Evolutionary conservation across 2,113 vertebrate species (phyloP), one percentile per base, ranked within the genome.

Genomic region (Verasper variegatus): DNA sequence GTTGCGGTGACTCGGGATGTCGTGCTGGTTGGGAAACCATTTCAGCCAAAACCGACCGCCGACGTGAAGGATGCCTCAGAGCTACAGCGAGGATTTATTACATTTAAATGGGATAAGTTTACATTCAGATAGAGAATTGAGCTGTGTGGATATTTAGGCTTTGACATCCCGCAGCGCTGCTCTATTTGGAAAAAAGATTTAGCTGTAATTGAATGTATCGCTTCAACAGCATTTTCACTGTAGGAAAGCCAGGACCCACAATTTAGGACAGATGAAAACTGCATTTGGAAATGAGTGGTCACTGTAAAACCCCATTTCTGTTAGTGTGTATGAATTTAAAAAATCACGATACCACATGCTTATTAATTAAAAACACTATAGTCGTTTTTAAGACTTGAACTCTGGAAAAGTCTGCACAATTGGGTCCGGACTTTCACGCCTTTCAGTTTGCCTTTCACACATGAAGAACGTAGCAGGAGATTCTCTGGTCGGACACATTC

Each of bases 1-100:
- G 45, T 54, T 79, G 74, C 10, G 79, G 83, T 61, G 13, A 77
- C 49, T 52, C 64, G 31, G 51, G n/a, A 63, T 62, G 71, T 61
- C 68, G 67, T 7, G 52, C 58, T 31, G 62, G 76, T 64, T 31
- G 31, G 58, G 61, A 5, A 12, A 56, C 37, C 71, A 66, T 27
- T 70, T 74, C 62, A 66, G 67, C 63, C 56, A 23, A 87, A 76
- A 51, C 71, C 60, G 37, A 74, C 62, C 71, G 2, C 71, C 71
- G 80, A 67, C 57, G 68, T 42, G 14, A 57, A 66, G 26, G 40
- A 23, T 62, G 54, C 31, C 24, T 58, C 60, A 11, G 31, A 24
- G 66, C 26, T 62, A 3, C 31, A 56, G 26, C 10, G 42, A 71
- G 51, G 56, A 70, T 57, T 68, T 54, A 66, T 60, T 40, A 67